Base-by-base conservation (phyloP, 1,140 invertebrate species). In the Trachelipus rathkii region DNA sequence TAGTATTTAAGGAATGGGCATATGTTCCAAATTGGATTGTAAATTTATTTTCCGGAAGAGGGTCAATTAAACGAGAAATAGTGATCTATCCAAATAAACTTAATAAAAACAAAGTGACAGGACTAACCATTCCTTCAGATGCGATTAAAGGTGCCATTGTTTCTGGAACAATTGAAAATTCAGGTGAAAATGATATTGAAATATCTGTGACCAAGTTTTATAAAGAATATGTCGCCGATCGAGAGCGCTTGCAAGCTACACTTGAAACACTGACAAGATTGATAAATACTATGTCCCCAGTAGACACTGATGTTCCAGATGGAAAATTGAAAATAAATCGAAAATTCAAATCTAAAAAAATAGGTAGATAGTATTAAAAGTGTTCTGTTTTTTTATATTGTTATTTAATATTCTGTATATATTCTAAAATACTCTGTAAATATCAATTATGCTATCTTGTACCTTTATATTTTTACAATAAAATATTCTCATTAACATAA, bases 11-110 rank as follows among this genome's bases (percentile, higher is more conserved):
- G 8, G 46, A 24, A 23, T 60, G 75, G 46, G 9, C 73, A 7
- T 80, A 74, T 45, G 73, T 80, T 44, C 79, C 79, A 0, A 46
- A 2, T 60, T 13, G 1, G 19, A 19, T 19, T 19, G 19, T 60
- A 60, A 60, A 60, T 60, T 60, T 60, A 60, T 60, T 60, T 60
- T 60, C 50, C 1, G 50, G 50, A 15, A 1, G 50, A 19, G 50
- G 50, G 8, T 13, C 50, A 2, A 60, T 60, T 19, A 60, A 19
- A 13, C 2, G 50, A 60, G 50, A 60, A 19, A 15, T 60, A 60
- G 19, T 19, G 11, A 60, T 60, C 19, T 60, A 60, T 8, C 50
- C 50, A 60, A 60, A 60, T 60, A 13, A 19, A 19, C 50, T 60
- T 2, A 60, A 60, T 15, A 60, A 19, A 60, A 15, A 60, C 50